Evolutionary conservation across 2,888 invertebrate species (phyloP).

Genomic region (Synergus itoensis): DNA sequence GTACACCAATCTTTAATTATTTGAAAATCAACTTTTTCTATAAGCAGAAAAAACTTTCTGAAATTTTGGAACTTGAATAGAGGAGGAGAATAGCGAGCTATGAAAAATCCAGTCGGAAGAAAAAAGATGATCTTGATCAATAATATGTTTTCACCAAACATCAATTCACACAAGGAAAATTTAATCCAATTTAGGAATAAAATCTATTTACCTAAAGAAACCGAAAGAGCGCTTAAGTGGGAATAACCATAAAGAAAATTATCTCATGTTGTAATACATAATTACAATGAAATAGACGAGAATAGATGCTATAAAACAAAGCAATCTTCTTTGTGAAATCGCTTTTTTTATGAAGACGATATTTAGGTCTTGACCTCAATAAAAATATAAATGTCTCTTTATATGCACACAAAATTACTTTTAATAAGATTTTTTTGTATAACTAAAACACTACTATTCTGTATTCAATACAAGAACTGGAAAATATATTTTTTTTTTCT

Average conservation of each 20-base stretch:
- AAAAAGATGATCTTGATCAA: neutral
- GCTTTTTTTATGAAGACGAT: slow-evolving; percentile 14
- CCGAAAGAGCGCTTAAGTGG: neutral
- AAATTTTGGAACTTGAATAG: neutral
- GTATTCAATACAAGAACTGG: no score
- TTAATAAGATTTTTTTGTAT: neutral
- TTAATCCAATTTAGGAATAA: slow-evolving; percentile 9
- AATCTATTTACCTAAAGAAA: neutral
- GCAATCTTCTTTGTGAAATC: slow-evolving; percentile 33
- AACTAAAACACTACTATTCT: neutral
- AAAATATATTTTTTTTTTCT: no score
- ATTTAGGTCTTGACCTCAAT: slow-evolving; percentile 4
- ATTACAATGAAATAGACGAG: slow-evolving; percentile 18
- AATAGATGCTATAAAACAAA: slow-evolving; percentile 17
- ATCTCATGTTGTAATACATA: slow-evolving; percentile 26
- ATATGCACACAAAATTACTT: neutral
- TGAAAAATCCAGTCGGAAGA: neutral
- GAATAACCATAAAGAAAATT: slow-evolving; percentile 27
- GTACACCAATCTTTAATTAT: slow-evolving; percentile 15
- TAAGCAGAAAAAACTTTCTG: neutral
- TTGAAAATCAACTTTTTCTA: slow-evolving; percentile 1
- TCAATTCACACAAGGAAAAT: neutral
- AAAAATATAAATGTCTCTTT: neutral
- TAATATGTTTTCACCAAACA: neutral
- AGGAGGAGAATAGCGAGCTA: no score